Base-by-base conservation (phyloP, 2,888 invertebrate genomes). In the Epinotia ramella region DNA sequence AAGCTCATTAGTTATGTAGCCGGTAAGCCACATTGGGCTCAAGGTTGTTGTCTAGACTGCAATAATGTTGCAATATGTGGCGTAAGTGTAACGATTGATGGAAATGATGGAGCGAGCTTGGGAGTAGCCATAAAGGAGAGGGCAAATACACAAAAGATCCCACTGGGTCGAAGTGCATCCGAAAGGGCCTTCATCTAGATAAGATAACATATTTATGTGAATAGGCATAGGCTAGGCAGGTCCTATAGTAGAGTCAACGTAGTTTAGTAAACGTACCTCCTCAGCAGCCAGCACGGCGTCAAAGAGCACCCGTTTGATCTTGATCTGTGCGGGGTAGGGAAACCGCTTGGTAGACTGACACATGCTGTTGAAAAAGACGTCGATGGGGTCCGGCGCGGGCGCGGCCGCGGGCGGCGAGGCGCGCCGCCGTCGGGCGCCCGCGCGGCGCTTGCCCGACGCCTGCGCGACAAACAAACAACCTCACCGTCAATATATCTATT, bases 341-440 rank as follows among this genome's bases (percentile, higher is more conserved):
- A 94, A 85, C 53, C 93, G 88, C 84, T 92, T 92, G 53, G 93
- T 91, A 65, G 91, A 87, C 84, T 93, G 92, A 82, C 93, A 93
- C 94, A 94, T 94, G 87, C 93, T 86, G 84, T 88, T 90, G 86
- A 94, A 94, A 86, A 94, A 94, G 76, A 90, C 91, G 84, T 93
- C 93, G 67, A 93, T 87, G 69, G 93, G 91, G 82, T 92, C 92
- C 20, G 88, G 87, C 70, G 76, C 75, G 63, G 79, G 77, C 53
- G 78, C 66, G 68, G 80, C 56, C 33, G 33, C 33, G 33, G 76
- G 75, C 49, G 78, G 67, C 40, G 76, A 57, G 70, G 75, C 77
- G 77, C 46, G 77, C 68, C 44, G 73, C 20, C 68, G 77, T 59
- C 72, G 77, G 76, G 75, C 72, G 49, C 71, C 77, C 78, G 70